A percentile compares a stretch with the other conserved stretches of the same genome.
Conservation (phyloP, 2,797 vertebrate genomes). For the Iguana delicatissima region DNA sequence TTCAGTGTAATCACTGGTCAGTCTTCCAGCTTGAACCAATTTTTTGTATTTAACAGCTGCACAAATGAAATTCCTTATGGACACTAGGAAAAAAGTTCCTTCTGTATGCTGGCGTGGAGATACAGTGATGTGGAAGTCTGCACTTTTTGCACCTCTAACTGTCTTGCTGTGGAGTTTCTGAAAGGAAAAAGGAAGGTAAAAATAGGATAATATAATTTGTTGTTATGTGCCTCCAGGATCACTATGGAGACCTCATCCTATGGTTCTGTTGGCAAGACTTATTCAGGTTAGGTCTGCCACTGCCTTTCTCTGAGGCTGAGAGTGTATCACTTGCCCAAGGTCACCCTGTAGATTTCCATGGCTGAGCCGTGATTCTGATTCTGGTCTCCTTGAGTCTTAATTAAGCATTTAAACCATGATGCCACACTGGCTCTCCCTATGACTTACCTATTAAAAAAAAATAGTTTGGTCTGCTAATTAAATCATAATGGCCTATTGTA, state of each 20-base stretch:
- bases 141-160: background rate
- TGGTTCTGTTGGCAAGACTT: too few relatives aligned
- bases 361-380: too few relatives aligned
- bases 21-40: too few relatives aligned
- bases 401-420: too few relatives aligned
- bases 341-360: too few relatives aligned
- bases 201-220: background rate
- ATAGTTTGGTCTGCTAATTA: background rate
- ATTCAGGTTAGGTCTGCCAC: too few relatives aligned
- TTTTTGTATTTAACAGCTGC: background rate
- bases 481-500: background rate
- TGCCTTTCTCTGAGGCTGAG: too few relatives aligned
- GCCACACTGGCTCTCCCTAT: background rate
- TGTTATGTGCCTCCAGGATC: background rate
- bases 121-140: background rate
- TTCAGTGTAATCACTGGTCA: too few relatives aligned
- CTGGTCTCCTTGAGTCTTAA: too few relatives aligned
- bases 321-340: too few relatives aligned
- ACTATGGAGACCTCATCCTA: too few relatives aligned
- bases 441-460: background rate
- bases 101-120: background rate
- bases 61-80: background rate
- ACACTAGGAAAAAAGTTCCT: background rate
- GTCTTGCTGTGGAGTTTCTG: background rate
- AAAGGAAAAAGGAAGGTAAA: background rate